These are phyloP conservation scores for Ctenomys sociabilis DNA, from an alignment of 2,113 vertebrate species.

Conservation along the genomic window DNA sequence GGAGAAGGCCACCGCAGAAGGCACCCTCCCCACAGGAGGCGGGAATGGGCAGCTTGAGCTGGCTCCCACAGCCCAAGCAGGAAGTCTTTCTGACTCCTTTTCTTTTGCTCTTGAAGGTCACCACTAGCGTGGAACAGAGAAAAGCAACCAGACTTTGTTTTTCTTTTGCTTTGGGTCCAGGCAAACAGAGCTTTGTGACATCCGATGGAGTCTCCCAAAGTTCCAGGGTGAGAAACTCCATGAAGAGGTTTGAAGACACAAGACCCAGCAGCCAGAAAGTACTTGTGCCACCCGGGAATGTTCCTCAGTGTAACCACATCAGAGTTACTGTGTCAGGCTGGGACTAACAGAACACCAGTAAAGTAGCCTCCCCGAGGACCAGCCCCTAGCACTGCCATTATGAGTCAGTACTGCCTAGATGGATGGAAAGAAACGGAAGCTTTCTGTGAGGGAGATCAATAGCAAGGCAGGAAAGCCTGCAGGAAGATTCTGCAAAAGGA, in stretches of 20 bases:
- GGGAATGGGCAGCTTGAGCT: not conserved
- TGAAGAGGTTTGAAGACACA: not conserved
- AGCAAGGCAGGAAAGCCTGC: not conserved
- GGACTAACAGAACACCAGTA: not conserved
- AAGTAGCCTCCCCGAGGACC: not conserved
- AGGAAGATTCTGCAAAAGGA: constrained; percentile 13
- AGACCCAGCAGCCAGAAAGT: not conserved
- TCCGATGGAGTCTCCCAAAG: not conserved
- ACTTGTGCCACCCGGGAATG: rapidly evolving
- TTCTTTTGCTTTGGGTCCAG: not conserved
- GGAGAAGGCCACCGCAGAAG: not conserved
- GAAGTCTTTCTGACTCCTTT: not conserved
- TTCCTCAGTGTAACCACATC: not conserved
- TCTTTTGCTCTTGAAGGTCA: not conserved
- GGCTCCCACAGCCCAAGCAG: not conserved
- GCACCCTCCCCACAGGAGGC: not conserved
- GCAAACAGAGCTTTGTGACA: not conserved
- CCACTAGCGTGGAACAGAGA: not conserved
- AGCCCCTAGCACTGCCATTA: not conserved
- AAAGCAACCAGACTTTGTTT: not conserved
- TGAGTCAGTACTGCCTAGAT: not conserved
- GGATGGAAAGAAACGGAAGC: not conserved
- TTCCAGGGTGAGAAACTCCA: not conserved
- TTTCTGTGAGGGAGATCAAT: not conserved
- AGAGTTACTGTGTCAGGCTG: not conserved